These are phyloP conservation scores for Drosophila virilis DNA, from an alignment of 1,140 invertebrate species.

Conservation along the genomic window DNA sequence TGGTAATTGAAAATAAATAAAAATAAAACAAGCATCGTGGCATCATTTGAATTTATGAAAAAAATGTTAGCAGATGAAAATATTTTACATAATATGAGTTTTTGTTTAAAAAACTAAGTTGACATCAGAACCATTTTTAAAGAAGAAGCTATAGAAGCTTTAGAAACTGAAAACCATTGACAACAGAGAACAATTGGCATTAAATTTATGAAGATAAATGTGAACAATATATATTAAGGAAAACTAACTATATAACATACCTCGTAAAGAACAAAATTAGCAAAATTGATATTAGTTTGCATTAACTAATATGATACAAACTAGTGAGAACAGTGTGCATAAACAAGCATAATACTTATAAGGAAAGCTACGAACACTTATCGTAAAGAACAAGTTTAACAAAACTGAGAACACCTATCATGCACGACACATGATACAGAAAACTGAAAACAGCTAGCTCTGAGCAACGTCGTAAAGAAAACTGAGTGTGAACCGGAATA, in stretches of 20 bases:
- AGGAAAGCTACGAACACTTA: too few relatives aligned
- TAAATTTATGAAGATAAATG: too few relatives aligned
- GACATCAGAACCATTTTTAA: too few relatives aligned
- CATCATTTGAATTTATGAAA: too few relatives aligned
- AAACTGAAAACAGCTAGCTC: neutral
- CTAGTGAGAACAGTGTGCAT: neutral
- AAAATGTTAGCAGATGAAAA: too few relatives aligned
- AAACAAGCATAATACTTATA: neutral
- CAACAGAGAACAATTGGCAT: neutral
- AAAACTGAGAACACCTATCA: neutral
- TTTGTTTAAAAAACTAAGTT: too few relatives aligned
- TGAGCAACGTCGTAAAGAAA: neutral
- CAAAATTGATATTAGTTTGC: neutral
- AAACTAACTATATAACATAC: too few relatives aligned
- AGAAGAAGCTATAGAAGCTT: too few relatives aligned
- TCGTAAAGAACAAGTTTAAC: neutral
- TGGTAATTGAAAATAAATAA: too few relatives aligned
- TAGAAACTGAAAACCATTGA: too few relatives aligned
- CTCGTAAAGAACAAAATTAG: neutral
- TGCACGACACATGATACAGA: neutral
- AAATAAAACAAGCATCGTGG: neutral
- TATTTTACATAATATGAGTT: too few relatives aligned
- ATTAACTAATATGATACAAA: neutral
- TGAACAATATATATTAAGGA: too few relatives aligned
- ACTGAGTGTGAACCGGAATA: slow-evolving; percentile 26